These are phyloP conservation scores for Ruditapes philippinarum DNA, from an alignment of 1,140 invertebrate genomes.

Conservation along the genomic window DNA sequence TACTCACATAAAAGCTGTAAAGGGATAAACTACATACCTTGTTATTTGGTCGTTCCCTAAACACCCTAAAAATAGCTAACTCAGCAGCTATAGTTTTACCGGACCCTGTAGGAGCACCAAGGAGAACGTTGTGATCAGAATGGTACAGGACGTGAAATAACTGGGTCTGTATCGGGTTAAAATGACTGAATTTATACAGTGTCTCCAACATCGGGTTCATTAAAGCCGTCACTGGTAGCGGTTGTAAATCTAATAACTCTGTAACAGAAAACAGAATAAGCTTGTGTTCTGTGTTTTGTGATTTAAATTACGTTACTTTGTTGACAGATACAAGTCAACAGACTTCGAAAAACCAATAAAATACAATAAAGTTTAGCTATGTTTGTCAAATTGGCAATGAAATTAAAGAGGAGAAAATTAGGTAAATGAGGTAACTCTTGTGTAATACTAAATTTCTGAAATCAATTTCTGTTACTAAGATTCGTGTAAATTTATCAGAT, in stretches of 20 bases:
- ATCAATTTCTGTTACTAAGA: too few species aligned
- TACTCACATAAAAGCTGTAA: too few species aligned
- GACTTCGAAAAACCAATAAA: too few species aligned
- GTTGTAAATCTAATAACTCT: slow-evolving; percentile 96
- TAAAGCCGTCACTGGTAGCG: slow-evolving; percentile 94
- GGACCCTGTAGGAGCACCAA: slow-evolving; percentile 99
- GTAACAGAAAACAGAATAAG: slow-evolving; percentile 69
- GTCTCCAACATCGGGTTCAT: slow-evolving; percentile 92
- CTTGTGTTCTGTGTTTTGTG: too few species aligned
- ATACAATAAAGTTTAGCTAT: too few species aligned
- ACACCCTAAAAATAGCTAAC: slow-evolving; percentile 98
- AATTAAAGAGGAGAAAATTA: too few species aligned
- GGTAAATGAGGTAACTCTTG: too few species aligned
- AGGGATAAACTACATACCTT: slow-evolving; percentile 90
- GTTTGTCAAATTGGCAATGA: too few species aligned
- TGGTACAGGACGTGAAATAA: slow-evolving; percentile 99
- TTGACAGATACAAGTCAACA: too few species aligned
- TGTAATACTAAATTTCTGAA: too few species aligned
- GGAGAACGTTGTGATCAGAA: slow-evolving; percentile 96
- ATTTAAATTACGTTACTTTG: too few species aligned
- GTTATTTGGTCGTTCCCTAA: slow-evolving; percentile 93
- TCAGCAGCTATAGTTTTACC: slow-evolving; percentile 99
- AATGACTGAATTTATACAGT: slow-evolving; percentile 97
- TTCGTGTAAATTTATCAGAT: too few species aligned
- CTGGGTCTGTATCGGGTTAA: slow-evolving; percentile 99